A percentile compares a stretch with the other conserved stretches of the same genome.
Evolutionary conservation across 2,888 invertebrate genomes (phyloP).

Genomic region (Oxyscelio sp.): DNA sequence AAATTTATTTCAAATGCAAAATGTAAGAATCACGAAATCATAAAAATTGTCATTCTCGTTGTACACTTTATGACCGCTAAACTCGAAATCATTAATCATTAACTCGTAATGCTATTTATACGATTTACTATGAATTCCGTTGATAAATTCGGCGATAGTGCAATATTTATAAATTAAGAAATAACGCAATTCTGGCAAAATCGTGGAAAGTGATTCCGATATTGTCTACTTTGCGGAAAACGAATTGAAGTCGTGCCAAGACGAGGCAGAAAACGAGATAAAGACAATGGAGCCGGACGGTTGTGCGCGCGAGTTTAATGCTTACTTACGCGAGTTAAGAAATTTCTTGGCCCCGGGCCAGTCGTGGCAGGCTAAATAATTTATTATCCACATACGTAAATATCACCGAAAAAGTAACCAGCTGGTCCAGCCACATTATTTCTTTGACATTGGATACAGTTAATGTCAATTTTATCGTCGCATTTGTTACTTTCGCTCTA

Average conservation of each 20-base stretch:
- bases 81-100: too few species aligned
- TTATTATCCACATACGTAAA: conserved; percentile 59
- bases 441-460: conserved; percentile 55
- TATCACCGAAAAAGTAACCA: conserved; percentile 52
- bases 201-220: conserved; percentile 58
- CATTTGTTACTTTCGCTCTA: conserved; percentile 18
- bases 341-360: conserved; percentile 65
- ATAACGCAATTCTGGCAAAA: conserved; percentile 23
- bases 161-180: conserved; percentile 30
- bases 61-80: too few species aligned
- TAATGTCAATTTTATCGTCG: conserved; percentile 34
- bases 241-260: conserved; percentile 66
- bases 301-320: conserved; percentile 51
- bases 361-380: conserved; percentile 66
- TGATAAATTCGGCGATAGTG: neutral
- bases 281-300: conserved; percentile 61
- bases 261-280: conserved; percentile 60
- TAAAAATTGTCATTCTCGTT: too few species aligned
- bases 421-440: conserved; percentile 49
- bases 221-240: conserved; percentile 72
- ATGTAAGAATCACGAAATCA: too few species aligned
- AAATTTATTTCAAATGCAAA: too few species aligned
- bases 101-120: neutral
- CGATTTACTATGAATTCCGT: neutral
- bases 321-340: conserved; percentile 63